A percentile compares a stretch with the other conserved stretches of the same genome.
Evolutionary conservation across 2,888 invertebrate species (phyloP).

Genomic region (Glyphotaelius pellucidus): DNA sequence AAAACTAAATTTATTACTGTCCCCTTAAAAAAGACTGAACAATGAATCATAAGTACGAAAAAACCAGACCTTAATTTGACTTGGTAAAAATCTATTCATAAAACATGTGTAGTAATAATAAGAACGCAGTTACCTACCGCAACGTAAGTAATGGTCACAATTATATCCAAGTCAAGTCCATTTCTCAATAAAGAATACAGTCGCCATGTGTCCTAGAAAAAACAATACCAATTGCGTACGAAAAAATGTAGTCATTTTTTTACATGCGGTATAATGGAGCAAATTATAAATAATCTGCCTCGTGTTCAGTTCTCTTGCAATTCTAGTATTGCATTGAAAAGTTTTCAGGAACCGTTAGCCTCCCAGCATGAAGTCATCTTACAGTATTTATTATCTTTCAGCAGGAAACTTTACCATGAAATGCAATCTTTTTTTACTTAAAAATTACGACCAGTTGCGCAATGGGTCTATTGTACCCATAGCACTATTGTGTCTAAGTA

Average conservation of each 20-base stretch:
- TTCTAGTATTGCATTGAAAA: neutral
- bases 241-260: conserved; percentile 22
- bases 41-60: conserved; percentile 1
- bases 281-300: conserved; percentile 22
- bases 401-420: conserved; percentile 9
- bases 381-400: conserved; percentile 58
- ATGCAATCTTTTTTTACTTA: conserved; percentile 13
- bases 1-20: conserved; percentile 6
- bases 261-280: neutral
- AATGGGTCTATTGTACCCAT: neutral
- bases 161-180: neutral
- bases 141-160: conserved; percentile 23
- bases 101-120: neutral
- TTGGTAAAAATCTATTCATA: conserved; percentile 6
- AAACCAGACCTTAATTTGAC: neutral
- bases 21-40: neutral
- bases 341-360: conserved; percentile 51
- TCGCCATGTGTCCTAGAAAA: neutral
- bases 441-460: conserved; percentile 27
- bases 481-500: neutral
- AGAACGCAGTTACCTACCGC: neutral
- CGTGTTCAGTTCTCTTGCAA: too few relatives aligned
- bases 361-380: conserved; percentile 57
- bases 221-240: neutral
- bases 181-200: conserved; percentile 3